Conservation (phyloP, 2,888 invertebrate genomes). For the Carabus problematicus region DNA sequence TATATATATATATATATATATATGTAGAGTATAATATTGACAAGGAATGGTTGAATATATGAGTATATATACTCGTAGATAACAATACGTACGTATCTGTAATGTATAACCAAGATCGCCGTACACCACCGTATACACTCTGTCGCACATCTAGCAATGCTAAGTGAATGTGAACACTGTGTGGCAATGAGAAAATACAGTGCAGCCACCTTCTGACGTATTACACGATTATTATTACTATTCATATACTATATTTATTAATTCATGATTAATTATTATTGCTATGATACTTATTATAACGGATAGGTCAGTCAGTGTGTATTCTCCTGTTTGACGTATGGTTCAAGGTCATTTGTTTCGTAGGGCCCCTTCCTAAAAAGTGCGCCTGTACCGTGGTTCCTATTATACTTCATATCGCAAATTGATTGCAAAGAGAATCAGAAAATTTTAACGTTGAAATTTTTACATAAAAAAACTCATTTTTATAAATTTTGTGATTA, state of each 20-base stretch:
- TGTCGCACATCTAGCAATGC: slow-evolving; percentile 55
- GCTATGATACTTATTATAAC: slow-evolving; percentile 49
- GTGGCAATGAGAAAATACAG: slow-evolving; percentile 47
- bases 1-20: too few relatives aligned
- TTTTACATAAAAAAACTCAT: slow-evolving; percentile 33
- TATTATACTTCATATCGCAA: slow-evolving; percentile 61
- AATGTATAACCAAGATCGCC: neutral
- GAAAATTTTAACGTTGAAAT: slow-evolving; percentile 41
- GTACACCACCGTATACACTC: neutral
- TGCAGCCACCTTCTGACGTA: slow-evolving; percentile 58
- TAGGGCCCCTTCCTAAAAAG: slow-evolving; percentile 50
- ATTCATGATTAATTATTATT: slow-evolving; percentile 53
- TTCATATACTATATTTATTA: slow-evolving; percentile 59
- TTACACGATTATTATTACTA: slow-evolving; percentile 63
- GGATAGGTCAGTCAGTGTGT: slow-evolving; percentile 58
- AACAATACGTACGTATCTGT: too few relatives aligned
- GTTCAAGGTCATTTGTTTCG: slow-evolving; percentile 31
- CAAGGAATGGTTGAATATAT: too few relatives aligned
- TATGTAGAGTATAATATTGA: too few relatives aligned
- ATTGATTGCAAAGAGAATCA: slow-evolving; percentile 48
- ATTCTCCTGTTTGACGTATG: slow-evolving; percentile 49
- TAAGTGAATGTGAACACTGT: slow-evolving; percentile 59
- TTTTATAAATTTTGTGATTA: slow-evolving; percentile 36
- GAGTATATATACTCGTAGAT: too few relatives aligned
- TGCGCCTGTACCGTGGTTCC: slow-evolving; percentile 58